These are phyloP conservation scores for Netelia melanura DNA, from an alignment of 2,888 invertebrate species.

Conservation along the genomic window DNA sequence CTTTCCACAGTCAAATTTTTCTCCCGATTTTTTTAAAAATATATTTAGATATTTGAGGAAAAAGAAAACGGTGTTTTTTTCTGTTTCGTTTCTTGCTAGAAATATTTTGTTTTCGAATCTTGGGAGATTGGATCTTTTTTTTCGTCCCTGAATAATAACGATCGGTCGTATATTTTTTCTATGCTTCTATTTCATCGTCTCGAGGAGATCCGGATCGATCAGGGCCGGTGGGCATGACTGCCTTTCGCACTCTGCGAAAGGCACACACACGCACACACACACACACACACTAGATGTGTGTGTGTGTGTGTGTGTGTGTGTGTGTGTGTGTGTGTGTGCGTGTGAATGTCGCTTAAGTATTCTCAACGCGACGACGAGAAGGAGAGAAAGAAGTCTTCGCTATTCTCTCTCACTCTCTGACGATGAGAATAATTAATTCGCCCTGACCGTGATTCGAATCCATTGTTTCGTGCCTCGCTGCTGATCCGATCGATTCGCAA, in stretches of 20 bases:
- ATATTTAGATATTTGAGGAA: background rate
- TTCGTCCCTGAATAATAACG: conserved; percentile 11
- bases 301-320: too few species aligned
- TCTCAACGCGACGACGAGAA: conserved; percentile 40
- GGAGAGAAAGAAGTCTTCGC: conserved; percentile 41
- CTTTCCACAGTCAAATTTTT: background rate
- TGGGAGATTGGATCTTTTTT: background rate
- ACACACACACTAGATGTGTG: background rate
- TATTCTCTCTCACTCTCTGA: conserved; percentile 25
- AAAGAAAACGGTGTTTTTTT: background rate
- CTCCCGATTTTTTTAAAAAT: background rate
- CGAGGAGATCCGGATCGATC: conserved; percentile 53
- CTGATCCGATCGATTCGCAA: background rate
- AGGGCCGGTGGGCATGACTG: conserved; percentile 13
- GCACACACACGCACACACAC: background rate
- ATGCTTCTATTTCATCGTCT: conserved; percentile 33
- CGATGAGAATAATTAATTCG: conserved; percentile 54
- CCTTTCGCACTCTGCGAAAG: conserved; percentile 14
- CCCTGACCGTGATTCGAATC: conserved; percentile 44
- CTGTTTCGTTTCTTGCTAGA: background rate
- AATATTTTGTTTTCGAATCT: background rate
- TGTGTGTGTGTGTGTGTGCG: too few species aligned
- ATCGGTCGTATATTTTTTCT: conserved; percentile 6
- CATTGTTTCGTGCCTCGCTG: background rate
- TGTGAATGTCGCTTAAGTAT: conserved; percentile 29